These are phyloP conservation scores for Conchocele bisecta DNA, from an alignment of 2,888 invertebrate genomes.

Conservation along the genomic window DNA sequence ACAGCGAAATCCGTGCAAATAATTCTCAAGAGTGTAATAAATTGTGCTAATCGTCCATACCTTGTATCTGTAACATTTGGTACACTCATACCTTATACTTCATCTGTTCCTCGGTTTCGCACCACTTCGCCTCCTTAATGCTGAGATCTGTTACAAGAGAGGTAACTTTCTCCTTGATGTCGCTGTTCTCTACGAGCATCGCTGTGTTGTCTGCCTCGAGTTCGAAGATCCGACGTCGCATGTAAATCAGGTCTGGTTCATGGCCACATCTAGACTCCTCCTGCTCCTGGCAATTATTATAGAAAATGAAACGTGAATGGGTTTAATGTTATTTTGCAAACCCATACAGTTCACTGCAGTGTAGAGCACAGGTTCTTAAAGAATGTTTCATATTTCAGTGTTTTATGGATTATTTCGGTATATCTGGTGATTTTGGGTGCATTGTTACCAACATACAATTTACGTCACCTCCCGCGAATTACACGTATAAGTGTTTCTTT, in stretches of 20 bases:
- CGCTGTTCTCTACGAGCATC: constrained; percentile 67
- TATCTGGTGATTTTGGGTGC: too few relatives aligned
- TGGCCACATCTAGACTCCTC: constrained; percentile 65
- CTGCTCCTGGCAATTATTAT: constrained; percentile 26
- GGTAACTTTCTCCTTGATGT: constrained; percentile 68
- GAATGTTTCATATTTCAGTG: too few relatives aligned
- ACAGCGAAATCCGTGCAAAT: too few relatives aligned
- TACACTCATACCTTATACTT: constrained; percentile 72
- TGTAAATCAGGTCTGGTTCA: constrained; percentile 58
- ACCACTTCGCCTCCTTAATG: constrained; percentile 79
- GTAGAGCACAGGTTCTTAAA: too few relatives aligned
- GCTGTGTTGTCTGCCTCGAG: constrained; percentile 73
- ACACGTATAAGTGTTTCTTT: too few relatives aligned
- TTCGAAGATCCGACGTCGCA: constrained; percentile 60
- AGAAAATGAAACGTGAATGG: not conserved
- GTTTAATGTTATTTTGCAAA: not conserved
- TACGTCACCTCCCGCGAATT: too few relatives aligned
- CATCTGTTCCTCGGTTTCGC: constrained; percentile 76
- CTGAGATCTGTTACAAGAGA: constrained; percentile 73
- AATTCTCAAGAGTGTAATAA: too few relatives aligned
- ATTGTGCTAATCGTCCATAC: too few relatives aligned
- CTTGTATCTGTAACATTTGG: too few relatives aligned
- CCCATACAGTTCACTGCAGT: too few relatives aligned
- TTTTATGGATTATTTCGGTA: too few relatives aligned
- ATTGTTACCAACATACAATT: too few relatives aligned